Evolutionary conservation across 2,888 invertebrate genomes (phyloP).

Genomic region (Gryllus longicercus): DNA sequence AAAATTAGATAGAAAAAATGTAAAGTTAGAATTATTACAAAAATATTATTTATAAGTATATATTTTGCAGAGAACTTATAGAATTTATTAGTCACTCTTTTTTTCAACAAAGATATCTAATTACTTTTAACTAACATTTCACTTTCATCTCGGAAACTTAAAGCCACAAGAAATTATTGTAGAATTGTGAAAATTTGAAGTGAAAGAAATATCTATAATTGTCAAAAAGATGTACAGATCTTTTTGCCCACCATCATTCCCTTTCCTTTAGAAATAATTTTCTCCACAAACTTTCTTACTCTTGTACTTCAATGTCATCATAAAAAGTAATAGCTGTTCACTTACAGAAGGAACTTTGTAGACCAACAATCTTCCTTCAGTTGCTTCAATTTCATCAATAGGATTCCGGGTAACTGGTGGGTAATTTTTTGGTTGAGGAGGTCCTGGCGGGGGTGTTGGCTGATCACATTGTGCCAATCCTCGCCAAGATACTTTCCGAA

Average conservation of each 20-base stretch:
- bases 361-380: slow-evolving; percentile 75
- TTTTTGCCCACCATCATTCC: no score
- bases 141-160: no score
- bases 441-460: slow-evolving; percentile 45
- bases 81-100: no score
- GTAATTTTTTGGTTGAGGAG: slow-evolving; percentile 58
- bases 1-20: no score
- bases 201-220: background rate
- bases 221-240: background rate
- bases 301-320: no score
- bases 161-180: background rate
- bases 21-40: no score
- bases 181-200: background rate
- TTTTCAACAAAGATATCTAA: no score
- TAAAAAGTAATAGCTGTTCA: slow-evolving; percentile 26
- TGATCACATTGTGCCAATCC: slow-evolving; percentile 65
- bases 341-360: slow-evolving; percentile 75
- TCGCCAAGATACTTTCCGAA: slow-evolving; percentile 62
- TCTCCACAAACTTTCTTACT: no score
- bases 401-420: slow-evolving; percentile 78
- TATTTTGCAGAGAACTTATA: no score
- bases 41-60: no score
- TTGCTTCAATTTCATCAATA: slow-evolving; percentile 78
- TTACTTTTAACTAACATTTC: no score
- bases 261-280: no score